Evolutionary conservation across 2,888 invertebrate species (phyloP).

Genomic region (Zele albiditarsus): DNA sequence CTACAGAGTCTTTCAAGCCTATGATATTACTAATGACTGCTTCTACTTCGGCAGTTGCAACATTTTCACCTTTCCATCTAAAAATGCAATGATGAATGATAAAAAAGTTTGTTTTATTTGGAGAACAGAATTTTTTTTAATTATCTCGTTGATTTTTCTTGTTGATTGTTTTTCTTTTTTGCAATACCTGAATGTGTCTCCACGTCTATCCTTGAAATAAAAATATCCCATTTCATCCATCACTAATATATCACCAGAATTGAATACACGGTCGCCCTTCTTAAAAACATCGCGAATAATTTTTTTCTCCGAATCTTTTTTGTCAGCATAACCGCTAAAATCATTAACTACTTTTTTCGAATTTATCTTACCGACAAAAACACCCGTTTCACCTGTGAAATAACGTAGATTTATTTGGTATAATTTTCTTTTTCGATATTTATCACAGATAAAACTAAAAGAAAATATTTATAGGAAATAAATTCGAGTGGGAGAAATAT

Average conservation of each 20-base stretch:
- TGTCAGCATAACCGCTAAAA: constrained; percentile 82
- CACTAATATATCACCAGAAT: constrained; percentile 91
- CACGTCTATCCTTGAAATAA: constrained; percentile 93
- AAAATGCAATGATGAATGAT: neutral
- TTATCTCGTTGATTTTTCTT: neutral
- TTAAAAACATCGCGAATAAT: constrained; percentile 86
- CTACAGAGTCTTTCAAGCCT: constrained; percentile 85
- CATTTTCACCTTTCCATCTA: constrained; percentile 97
- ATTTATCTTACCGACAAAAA: constrained; percentile 84
- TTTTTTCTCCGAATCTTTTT: constrained; percentile 89
- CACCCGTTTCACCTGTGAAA: constrained; percentile 84
- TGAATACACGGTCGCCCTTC: constrained; percentile 91
- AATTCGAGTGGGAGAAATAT: neutral
- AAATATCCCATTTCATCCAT: constrained; percentile 95
- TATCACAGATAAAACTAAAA: too few relatives aligned
- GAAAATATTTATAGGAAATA: neutral
- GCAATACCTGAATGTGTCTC: constrained; percentile 82
- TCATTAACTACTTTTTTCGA: constrained; percentile 76
- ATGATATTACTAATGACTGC: constrained; percentile 87
- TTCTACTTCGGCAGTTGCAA: constrained; percentile 96
- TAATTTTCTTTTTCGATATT: too few relatives aligned
- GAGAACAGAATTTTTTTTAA: too few relatives aligned
- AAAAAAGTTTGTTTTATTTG: too few relatives aligned
- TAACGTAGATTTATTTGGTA: neutral
- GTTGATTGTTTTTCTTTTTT: neutral